Conservation (phyloP, 2,888 invertebrate species). For the Eupeodes latifasciatus region DNA sequence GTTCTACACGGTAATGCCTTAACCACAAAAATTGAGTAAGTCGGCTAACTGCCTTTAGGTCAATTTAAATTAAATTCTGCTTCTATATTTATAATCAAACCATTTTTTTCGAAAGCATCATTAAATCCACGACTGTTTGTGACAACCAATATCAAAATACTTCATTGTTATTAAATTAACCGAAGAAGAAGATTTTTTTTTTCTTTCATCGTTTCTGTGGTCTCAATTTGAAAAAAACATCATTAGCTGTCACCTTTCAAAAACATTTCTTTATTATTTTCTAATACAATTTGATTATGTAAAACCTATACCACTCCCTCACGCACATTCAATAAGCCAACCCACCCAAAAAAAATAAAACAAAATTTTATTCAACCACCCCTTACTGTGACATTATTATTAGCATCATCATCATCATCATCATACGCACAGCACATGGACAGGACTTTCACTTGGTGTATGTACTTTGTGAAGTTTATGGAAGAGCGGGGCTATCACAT, state of each 20-base stretch:
- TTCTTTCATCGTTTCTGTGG: neutral
- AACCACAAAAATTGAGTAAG: neutral
- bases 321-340: neutral
- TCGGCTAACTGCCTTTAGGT: neutral
- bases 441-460: neutral
- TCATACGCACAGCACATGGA: slow-evolving; percentile 28
- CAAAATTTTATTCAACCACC: neutral
- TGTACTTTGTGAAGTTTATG: neutral
- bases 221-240: slow-evolving; percentile 27
- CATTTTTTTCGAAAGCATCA: neutral
- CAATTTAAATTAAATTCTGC: neutral
- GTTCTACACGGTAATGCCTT: too few species aligned
- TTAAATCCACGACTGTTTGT: neutral
- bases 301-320: neutral
- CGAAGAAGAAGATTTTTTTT: neutral
- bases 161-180: slow-evolving; percentile 26
- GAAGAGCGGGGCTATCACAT: slow-evolving; percentile 45
- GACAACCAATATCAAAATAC: slow-evolving; percentile 34
- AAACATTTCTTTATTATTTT: slow-evolving; percentile 43
- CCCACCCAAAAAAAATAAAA: neutral
- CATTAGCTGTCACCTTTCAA: slow-evolving; percentile 45
- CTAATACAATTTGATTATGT: neutral
- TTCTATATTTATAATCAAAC: neutral
- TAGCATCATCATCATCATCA: neutral
- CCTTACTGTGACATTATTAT: neutral